Evolutionary conservation across 2,113 vertebrate genomes (phyloP).

Genomic region (Hypomesus transpacificus): DNA sequence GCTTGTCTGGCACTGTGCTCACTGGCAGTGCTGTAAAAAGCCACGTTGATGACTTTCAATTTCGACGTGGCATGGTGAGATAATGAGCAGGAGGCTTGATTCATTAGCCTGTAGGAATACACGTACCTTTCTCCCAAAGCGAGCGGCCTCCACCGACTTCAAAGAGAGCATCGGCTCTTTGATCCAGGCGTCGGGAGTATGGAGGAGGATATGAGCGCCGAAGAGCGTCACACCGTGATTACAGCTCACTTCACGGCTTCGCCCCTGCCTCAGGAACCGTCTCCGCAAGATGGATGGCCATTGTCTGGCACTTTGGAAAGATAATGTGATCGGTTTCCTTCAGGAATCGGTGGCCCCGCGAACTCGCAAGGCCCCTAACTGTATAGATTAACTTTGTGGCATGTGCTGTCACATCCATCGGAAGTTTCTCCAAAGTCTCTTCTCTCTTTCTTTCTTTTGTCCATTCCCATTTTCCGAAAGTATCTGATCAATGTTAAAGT

Average conservation of each 20-base stretch:
- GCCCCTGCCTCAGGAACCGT: slow-evolving; percentile 44
- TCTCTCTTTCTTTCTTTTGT: too few species aligned
- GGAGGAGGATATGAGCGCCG: slow-evolving; percentile 36
- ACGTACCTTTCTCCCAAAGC: slow-evolving; percentile 42
- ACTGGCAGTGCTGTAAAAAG: slow-evolving; percentile 26
- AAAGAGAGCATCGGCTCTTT: slow-evolving; percentile 58
- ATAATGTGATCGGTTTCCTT: slow-evolving; percentile 59
- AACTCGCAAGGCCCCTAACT: slow-evolving; percentile 40
- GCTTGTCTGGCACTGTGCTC: slow-evolving; percentile 22
- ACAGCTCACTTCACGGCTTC: slow-evolving; percentile 37
- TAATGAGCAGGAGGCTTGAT: slow-evolving; percentile 66
- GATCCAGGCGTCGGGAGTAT: slow-evolving; percentile 50
- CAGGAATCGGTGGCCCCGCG: slow-evolving; percentile 47
- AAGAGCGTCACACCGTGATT: slow-evolving; percentile 39
- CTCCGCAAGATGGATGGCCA: slow-evolving; percentile 54
- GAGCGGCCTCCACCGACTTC: slow-evolving; percentile 48
- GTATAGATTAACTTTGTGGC: slow-evolving; percentile 54
- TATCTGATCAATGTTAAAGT: too few species aligned
- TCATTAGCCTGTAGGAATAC: slow-evolving; percentile 61
- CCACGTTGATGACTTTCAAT: slow-evolving; percentile 38
- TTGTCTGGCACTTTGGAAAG: slow-evolving; percentile 50
- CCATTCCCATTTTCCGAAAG: too few species aligned
- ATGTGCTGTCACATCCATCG: slow-evolving; percentile 9
- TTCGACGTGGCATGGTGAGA: slow-evolving; percentile 37
- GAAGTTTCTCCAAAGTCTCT: too few species aligned